phyloP scores from a whole-genome alignment of 2,113 vertebrate genomes.

The Sinocyclocheilus maitianheensis region DNA sequence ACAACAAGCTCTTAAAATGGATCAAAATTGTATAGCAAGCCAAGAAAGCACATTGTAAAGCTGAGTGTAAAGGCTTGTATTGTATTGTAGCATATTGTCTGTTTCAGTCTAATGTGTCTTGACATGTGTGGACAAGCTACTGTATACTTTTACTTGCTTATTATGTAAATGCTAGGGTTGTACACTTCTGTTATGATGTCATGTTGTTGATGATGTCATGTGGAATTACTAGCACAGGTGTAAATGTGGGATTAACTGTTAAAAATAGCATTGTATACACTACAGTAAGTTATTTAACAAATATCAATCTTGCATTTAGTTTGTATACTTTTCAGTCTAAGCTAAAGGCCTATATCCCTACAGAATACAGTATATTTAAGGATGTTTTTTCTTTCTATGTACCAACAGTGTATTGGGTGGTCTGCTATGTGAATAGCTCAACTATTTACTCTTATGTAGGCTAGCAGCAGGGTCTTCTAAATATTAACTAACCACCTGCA shows the following conservation, averaged over 20 bases:
- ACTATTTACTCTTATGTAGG: slow-evolving; percentile 63
- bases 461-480: slow-evolving; percentile 63
- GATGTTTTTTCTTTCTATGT: neutral
- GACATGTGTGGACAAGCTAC: neutral
- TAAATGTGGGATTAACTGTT: slow-evolving; percentile 6
- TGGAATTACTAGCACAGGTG: slow-evolving; percentile 2
- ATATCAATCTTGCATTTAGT: neutral
- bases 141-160: slow-evolving; percentile 10
- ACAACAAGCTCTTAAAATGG: neutral
- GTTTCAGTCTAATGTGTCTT: neutral
- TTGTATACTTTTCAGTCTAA: neutral
- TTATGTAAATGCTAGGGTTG: neutral
- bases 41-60: neutral
- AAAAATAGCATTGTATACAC: neutral
- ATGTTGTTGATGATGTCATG: slow-evolving; percentile 3
- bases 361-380: neutral
- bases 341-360: neutral
- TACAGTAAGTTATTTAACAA: neutral
- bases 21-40: neutral
- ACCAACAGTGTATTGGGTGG: slow-evolving; percentile 30
- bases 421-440: slow-evolving; percentile 61
- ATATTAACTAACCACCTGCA: slow-evolving; percentile 68
- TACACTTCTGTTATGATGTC: slow-evolving; percentile 1
- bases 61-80: neutral
- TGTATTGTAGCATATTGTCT: slow-evolving; percentile 11